phyloP scores from a whole-genome alignment of 1,140 invertebrate genomes.

The Trialeurodes vaporariorum region DNA sequence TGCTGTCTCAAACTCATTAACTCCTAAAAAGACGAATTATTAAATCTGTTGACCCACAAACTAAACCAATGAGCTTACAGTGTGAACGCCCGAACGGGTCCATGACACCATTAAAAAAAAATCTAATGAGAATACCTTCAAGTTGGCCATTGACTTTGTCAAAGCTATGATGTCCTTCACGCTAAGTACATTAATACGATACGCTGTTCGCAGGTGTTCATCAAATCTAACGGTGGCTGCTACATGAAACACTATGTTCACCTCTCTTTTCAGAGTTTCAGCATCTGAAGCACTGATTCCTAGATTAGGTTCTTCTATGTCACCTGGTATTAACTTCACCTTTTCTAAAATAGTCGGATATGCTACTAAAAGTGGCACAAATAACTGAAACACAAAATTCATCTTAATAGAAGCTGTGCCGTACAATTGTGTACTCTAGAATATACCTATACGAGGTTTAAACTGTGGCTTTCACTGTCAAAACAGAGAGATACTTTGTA shows the following conservation, averaged over 20 bases:
- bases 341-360: slow-evolving; percentile 42
- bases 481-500: too few species aligned
- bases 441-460: too few species aligned
- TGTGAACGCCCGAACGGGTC: too few species aligned
- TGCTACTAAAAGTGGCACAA: slow-evolving; percentile 52
- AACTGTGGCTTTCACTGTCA: too few species aligned
- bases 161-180: slow-evolving; percentile 48
- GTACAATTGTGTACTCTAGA: too few species aligned
- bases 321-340: slow-evolving; percentile 38
- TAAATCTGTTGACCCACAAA: too few species aligned
- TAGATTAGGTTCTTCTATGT: slow-evolving; percentile 38
- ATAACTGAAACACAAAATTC: slow-evolving; percentile 57
- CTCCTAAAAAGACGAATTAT: too few species aligned
- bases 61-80: too few species aligned
- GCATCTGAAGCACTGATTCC: slow-evolving; percentile 38
- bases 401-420: too few species aligned
- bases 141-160: slow-evolving; percentile 50
- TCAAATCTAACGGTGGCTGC: slow-evolving; percentile 59
- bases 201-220: slow-evolving; percentile 49
- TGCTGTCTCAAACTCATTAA: too few species aligned
- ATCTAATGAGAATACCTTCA: slow-evolving; percentile 39
- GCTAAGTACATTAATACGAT: slow-evolving; percentile 54
- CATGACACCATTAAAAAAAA: too few species aligned
- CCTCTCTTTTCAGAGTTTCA: slow-evolving; percentile 40
- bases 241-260: slow-evolving; percentile 55